These are phyloP conservation scores for Salvelinus namaycush DNA, from an alignment of 2,113 vertebrate genomes.

Conservation along the genomic window DNA sequence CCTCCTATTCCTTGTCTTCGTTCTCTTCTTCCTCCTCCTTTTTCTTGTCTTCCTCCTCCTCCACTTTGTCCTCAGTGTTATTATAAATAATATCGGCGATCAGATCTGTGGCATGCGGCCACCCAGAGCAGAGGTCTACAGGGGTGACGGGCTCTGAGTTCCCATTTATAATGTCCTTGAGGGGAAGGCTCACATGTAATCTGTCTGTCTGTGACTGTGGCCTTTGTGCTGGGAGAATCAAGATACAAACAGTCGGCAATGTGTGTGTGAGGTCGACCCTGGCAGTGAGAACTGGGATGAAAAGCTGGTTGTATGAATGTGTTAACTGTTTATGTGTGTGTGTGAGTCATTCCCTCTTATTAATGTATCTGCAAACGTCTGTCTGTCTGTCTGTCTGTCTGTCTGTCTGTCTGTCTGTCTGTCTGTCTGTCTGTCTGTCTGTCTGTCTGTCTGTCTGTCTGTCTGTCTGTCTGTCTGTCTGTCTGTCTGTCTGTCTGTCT, in stretches of 20 bases:
- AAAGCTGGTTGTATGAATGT: slow-evolving; percentile 11
- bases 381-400: not conserved
- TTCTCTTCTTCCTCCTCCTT: no score
- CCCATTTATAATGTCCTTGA: not conserved
- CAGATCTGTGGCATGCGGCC: not conserved
- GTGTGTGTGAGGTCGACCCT: slow-evolving; percentile 10
- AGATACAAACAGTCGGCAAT: not conserved
- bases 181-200: not conserved
- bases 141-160: not conserved
- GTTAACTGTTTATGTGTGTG: not conserved
- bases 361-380: no score
- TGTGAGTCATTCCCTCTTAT: no score
- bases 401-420: no score
- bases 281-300: not conserved
- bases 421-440: not conserved
- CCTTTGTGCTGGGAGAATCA: not conserved
- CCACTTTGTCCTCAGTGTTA: not conserved
- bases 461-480: no score
- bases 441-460: no score
- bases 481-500: not conserved
- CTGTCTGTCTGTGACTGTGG: not conserved
- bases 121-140: not conserved
- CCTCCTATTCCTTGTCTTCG: no score
- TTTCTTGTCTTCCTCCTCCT: no score
- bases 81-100: not conserved